Percentiles rank a stretch among this genome's conserved stretches.
These are phyloP conservation scores for Urosaurus nigricauda DNA, from an alignment of 2,797 vertebrate genomes.

Conservation along the genomic window DNA sequence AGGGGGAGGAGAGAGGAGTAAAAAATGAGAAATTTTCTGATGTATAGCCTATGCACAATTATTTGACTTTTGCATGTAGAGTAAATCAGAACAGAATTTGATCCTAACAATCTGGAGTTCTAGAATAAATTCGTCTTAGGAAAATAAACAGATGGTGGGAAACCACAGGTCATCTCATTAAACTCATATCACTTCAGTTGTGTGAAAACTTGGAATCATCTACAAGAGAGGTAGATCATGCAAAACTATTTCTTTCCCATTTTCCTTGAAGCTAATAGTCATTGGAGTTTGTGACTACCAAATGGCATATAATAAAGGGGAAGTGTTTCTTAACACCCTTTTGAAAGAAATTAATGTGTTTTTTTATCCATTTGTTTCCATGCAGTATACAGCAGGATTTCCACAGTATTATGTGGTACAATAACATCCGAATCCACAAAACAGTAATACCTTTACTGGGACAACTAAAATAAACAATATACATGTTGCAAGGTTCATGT, in stretches of 20 bases:
- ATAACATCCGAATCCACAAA: too few species aligned
- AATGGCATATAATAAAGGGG: background rate
- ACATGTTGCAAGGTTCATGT: too few species aligned
- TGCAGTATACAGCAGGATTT: background rate
- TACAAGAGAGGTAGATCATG: background rate
- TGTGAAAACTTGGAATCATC: background rate
- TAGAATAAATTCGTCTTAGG: constrained; percentile 15
- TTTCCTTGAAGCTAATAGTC: background rate
- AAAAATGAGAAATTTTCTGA: background rate
- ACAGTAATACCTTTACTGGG: too few species aligned
- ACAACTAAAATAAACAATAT: too few species aligned
- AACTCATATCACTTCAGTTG: constrained; percentile 9
- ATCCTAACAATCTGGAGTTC: background rate
- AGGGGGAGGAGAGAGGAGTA: background rate
- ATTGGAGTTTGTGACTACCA: background rate
- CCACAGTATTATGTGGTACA: background rate
- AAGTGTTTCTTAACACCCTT: background rate
- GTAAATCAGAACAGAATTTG: constrained; percentile 6
- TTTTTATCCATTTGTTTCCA: background rate
- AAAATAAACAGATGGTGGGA: background rate
- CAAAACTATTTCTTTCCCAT: background rate
- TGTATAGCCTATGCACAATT: background rate
- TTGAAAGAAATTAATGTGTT: constrained; percentile 5
- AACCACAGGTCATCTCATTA: constrained; percentile 26
- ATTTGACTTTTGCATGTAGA: background rate